Evolutionary conservation across 2,888 invertebrate genomes (phyloP).

Genomic region (Helobdella robusta): DNA sequence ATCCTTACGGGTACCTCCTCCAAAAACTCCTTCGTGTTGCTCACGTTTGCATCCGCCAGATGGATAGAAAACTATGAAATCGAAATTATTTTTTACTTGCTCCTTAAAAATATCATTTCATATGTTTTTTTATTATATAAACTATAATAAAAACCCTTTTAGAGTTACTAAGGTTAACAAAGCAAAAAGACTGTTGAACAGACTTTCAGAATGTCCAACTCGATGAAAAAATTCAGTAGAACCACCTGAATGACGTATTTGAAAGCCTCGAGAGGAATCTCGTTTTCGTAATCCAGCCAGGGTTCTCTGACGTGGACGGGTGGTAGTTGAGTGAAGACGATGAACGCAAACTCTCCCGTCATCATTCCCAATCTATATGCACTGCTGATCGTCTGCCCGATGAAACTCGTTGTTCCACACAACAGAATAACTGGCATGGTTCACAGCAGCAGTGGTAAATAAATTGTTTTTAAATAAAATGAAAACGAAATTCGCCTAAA

Average conservation of each 20-base stretch:
- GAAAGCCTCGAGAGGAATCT: neutral
- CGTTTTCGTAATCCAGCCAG: slow-evolving; percentile 13
- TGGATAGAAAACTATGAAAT: slow-evolving; percentile 18
- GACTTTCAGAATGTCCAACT: neutral
- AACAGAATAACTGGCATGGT: slow-evolving; percentile 7
- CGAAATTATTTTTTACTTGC: neutral
- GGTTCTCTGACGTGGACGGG: neutral
- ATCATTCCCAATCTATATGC: neutral
- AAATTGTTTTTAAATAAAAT: too few species aligned
- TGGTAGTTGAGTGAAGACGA: slow-evolving; percentile 21
- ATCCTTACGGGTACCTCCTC: slow-evolving; percentile 38
- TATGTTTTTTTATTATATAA: neutral
- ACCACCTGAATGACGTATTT: slow-evolving; percentile 17
- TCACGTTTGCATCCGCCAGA: neutral
- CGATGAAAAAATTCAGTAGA: neutral
- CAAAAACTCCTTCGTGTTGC: slow-evolving; percentile 31
- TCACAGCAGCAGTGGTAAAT: too few species aligned
- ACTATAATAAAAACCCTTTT: too few species aligned
- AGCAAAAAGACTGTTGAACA: neutral
- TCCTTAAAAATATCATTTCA: neutral
- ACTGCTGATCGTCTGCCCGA: neutral
- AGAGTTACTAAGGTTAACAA: neutral
- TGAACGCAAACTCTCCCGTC: slow-evolving; percentile 23
- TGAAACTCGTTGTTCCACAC: slow-evolving; percentile 3
- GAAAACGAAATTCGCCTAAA: too few species aligned